Conservation (phyloP, 2,113 vertebrate species). For the Zingel zingel region DNA sequence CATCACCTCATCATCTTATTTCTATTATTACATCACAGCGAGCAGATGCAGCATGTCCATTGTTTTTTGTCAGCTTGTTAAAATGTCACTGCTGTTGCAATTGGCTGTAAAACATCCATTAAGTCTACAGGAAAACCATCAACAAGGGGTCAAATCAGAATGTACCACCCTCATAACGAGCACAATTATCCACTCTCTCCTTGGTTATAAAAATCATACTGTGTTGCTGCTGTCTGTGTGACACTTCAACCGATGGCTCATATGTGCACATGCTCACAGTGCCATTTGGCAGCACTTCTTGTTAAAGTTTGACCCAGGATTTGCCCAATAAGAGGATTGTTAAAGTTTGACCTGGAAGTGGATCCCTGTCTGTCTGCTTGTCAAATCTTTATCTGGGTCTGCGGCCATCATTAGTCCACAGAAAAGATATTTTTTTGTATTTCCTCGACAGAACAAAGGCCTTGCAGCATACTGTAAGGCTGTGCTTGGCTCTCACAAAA, state of each 20-base stretch:
- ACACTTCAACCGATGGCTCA: slow-evolving; percentile 27
- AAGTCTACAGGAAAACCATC: slow-evolving; percentile 56
- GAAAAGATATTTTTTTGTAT: slow-evolving; percentile 11
- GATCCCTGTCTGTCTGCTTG: slow-evolving; percentile 51
- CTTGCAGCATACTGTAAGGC: slow-evolving; percentile 17
- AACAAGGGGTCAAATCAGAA: slow-evolving; percentile 64
- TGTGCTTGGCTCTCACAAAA: background rate
- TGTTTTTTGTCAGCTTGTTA: slow-evolving; percentile 40
- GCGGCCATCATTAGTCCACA: slow-evolving; percentile 62
- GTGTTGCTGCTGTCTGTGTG: slow-evolving; percentile 26
- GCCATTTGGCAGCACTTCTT: slow-evolving; percentile 62
- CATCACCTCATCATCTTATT: background rate
- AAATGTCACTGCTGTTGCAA: slow-evolving; percentile 23
- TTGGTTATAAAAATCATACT: slow-evolving; percentile 47
- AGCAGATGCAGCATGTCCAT: slow-evolving; percentile 31
- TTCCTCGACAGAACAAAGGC: slow-evolving; percentile 20
- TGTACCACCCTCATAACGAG: slow-evolving; percentile 64
- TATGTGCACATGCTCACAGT: slow-evolving; percentile 12
- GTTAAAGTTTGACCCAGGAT: slow-evolving; percentile 70
- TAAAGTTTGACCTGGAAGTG: slow-evolving; percentile 67
- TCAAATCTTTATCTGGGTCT: slow-evolving; percentile 39
- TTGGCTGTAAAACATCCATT: slow-evolving; percentile 72
- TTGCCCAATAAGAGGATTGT: slow-evolving; percentile 66
- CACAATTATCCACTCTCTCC: slow-evolving; percentile 45
- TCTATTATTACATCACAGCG: background rate